phyloP scores from a whole-genome alignment of 1,140 invertebrate genomes.

The Drosophila triauraria region DNA sequence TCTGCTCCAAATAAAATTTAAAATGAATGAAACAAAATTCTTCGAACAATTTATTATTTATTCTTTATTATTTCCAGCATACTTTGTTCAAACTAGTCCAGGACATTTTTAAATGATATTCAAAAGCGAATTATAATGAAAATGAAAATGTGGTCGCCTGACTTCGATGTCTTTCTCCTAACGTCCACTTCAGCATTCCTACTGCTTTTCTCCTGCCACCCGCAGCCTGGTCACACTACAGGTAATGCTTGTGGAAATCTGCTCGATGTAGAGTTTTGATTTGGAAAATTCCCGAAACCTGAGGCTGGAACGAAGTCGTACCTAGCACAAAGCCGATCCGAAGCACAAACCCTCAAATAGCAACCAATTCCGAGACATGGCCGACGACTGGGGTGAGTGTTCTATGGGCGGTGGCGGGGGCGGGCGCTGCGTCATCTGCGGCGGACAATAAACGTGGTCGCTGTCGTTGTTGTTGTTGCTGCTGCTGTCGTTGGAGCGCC shows the following conservation, averaged over 20 bases:
- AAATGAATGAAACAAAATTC: not conserved
- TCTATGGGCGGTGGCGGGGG: slow-evolving; percentile 2
- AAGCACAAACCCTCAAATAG: slow-evolving; percentile 47
- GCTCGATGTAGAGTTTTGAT: slow-evolving; percentile 42
- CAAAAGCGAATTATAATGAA: too few relatives aligned
- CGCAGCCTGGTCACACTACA: slow-evolving; percentile 17
- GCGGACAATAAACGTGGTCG: slow-evolving; percentile 66
- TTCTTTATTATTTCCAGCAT: not conserved
- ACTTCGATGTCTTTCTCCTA: not conserved
- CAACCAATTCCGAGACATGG: slow-evolving; percentile 55
- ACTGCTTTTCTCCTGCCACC: not conserved
- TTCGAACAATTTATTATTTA: not conserved
- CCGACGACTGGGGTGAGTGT: slow-evolving; percentile 84
- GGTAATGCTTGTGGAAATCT: slow-evolving; percentile 19
- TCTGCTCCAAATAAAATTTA: not conserved
- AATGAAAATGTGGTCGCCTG: not conserved
- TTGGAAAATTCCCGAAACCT: slow-evolving; percentile 56
- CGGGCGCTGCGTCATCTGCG: slow-evolving; percentile 64
- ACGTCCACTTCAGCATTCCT: not conserved
- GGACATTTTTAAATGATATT: too few relatives aligned
- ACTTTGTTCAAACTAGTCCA: not conserved
- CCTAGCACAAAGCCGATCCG: slow-evolving; percentile 32
- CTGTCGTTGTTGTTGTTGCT: slow-evolving; percentile 38
- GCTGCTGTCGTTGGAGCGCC: slow-evolving; percentile 44
- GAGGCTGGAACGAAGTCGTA: slow-evolving; percentile 34